Conservation (phyloP, 2,888 invertebrate species). For the Orthosia incerta region DNA sequence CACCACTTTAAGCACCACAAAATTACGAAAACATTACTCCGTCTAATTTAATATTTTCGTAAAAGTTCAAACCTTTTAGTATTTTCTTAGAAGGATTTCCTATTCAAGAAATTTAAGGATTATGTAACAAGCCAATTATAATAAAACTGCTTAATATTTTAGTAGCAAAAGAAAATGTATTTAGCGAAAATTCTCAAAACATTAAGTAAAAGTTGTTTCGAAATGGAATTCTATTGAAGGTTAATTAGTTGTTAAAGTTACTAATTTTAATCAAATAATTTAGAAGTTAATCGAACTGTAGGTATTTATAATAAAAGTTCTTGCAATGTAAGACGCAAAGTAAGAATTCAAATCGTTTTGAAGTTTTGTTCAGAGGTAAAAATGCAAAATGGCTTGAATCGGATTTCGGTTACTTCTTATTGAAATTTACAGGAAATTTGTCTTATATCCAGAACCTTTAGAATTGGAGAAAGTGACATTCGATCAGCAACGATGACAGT, state of each 20-base stretch:
- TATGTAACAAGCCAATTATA: constrained; percentile 52
- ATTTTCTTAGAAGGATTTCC: constrained; percentile 59
- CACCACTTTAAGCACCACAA: neutral
- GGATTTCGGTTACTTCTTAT: neutral
- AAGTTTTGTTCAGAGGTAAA: neutral
- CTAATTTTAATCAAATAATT: constrained; percentile 49
- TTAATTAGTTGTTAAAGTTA: constrained; percentile 40
- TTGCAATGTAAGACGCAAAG: neutral
- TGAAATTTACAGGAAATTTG: no score
- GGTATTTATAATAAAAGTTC: constrained; percentile 31
- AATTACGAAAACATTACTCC: constrained; percentile 29
- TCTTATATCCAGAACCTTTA: no score
- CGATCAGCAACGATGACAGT: no score
- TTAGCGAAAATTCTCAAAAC: constrained; percentile 24
- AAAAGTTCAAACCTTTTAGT: constrained; percentile 59
- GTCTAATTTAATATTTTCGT: constrained; percentile 34
- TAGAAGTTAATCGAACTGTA: constrained; percentile 31
- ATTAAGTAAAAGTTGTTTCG: constrained; percentile 32
- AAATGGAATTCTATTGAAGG: constrained; percentile 47
- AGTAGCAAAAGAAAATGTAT: constrained; percentile 38
- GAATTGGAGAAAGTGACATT: no score
- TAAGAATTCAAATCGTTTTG: constrained; percentile 12
- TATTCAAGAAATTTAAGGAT: constrained; percentile 56
- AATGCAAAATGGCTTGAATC: neutral
- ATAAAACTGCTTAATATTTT: constrained; percentile 47